Percentiles rank a stretch among this genome's conserved stretches.
These are phyloP conservation scores for Mesodorylaimus sp. DNA, from an alignment of 2,888 invertebrate species.

Conservation along the genomic window DNA sequence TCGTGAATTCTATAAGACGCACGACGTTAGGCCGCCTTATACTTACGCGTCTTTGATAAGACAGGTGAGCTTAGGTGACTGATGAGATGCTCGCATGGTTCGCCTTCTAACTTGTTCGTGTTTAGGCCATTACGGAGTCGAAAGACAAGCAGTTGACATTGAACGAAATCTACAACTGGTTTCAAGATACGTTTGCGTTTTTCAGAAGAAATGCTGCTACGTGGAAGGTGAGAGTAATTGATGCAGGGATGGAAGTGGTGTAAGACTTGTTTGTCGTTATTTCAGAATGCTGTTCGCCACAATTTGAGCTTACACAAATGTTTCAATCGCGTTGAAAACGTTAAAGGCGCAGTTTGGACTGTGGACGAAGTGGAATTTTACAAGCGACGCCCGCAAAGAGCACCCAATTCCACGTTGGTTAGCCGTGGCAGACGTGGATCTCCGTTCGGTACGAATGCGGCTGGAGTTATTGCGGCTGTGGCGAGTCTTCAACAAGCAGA, in stretches of 20 bases:
- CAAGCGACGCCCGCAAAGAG: conserved; percentile 63
- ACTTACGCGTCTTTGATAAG: conserved; percentile 94
- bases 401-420: too few species aligned
- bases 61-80: conserved; percentile 58
- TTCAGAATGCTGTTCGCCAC: conserved; percentile 96
- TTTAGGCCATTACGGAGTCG: conserved; percentile 89
- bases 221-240: conserved; percentile 64
- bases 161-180: conserved; percentile 99
- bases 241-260: not conserved
- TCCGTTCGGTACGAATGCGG: too few species aligned
- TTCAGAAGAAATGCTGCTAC: conserved; percentile 95
- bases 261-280: conserved; percentile 8
- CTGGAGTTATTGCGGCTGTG: too few species aligned
- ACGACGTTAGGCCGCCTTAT: conserved; percentile 93
- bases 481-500: too few species aligned
- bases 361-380: conserved; percentile 94
- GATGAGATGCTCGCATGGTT: not conserved
- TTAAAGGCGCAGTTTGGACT: conserved; percentile 99
- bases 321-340: conserved; percentile 99
- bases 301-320: conserved; percentile 99
- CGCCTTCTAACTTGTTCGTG: not conserved
- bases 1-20: conserved; percentile 91
- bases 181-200: conserved; percentile 98
- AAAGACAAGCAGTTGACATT: conserved; percentile 90
- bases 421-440: too few species aligned